Conservation (phyloP, 2,797 vertebrate genomes). For the Rhynchotus rufescens region DNA sequence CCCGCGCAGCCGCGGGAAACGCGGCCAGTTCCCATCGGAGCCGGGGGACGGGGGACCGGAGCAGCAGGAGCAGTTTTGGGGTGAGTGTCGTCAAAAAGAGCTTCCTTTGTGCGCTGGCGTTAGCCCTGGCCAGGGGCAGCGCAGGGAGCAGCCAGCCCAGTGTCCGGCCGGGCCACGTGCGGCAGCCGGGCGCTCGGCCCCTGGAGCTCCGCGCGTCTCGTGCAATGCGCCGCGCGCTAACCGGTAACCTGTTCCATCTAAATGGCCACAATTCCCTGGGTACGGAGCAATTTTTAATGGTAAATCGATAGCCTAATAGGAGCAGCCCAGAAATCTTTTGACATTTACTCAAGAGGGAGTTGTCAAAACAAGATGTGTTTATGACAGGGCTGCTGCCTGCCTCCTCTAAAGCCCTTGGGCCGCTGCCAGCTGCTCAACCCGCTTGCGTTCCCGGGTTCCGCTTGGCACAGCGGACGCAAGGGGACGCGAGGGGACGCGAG, state of each 20-base stretch:
- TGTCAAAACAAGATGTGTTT: constrained; percentile 75
- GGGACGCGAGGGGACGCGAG: not conserved
- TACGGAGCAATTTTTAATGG: not conserved
- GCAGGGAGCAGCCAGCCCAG: no score
- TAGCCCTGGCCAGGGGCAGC: no score
- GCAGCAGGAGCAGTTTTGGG: no score
- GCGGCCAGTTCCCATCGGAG: no score
- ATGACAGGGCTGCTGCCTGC: constrained; percentile 60
- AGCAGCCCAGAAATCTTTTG: constrained; percentile 52
- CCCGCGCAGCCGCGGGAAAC: no score
- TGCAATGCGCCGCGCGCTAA: not conserved
- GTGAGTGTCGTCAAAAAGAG: no score
- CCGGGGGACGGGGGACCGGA: no score
- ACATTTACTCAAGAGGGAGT: constrained; percentile 61
- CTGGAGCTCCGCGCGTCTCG: no score
- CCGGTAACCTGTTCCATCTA: not conserved
- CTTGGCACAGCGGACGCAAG: not conserved
- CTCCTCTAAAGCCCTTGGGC: constrained; percentile 70
- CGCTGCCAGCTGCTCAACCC: constrained; percentile 61
- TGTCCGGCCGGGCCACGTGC: no score
- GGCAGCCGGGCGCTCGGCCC: no score
- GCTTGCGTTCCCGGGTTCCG: constrained; percentile 34
- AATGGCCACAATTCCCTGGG: not conserved
- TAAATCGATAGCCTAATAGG: constrained; percentile 34
- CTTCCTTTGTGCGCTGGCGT: no score